phyloP scores from a whole-genome alignment of 2,888 invertebrate species.

The Clunio marinus region DNA sequence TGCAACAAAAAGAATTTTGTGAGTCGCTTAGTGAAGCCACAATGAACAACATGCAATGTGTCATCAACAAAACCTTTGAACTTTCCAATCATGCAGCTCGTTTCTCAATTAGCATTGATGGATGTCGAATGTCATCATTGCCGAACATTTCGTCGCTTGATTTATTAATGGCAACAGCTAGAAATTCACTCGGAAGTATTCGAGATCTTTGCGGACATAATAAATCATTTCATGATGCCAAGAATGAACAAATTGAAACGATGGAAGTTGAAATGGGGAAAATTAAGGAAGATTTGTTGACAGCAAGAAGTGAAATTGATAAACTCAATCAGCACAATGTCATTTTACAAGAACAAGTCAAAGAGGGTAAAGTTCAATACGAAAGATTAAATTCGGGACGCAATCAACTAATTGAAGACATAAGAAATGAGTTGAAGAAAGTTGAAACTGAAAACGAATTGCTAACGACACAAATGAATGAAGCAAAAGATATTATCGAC shows the following conservation, averaged over 20 bases:
- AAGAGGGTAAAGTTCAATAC: not conserved
- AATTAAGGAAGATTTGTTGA: no score
- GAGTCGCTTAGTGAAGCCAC: conserved; percentile 54
- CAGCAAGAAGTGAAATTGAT: not conserved
- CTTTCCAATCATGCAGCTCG: conserved; percentile 49
- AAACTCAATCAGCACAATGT: not conserved
- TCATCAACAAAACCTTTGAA: conserved; percentile 55
- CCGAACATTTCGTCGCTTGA: not conserved
- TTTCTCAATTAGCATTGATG: not conserved
- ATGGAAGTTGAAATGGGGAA: no score
- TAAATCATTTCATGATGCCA: not conserved
- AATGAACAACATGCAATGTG: conserved; percentile 53
- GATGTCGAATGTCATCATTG: conserved; percentile 7
- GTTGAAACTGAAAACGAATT: not conserved
- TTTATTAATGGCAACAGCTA: not conserved
- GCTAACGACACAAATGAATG: not conserved
- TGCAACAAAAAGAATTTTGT: conserved; percentile 55
- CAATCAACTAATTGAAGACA: not conserved
- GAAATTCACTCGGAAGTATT: not conserved
- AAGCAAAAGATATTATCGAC: not conserved
- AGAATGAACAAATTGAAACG: not conserved
- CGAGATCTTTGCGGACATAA: not conserved
- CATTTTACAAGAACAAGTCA: conserved; percentile 13
- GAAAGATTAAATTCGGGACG: not conserved
- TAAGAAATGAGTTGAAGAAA: not conserved